A percentile compares a stretch with the other conserved stretches of the same genome.
Evolutionary conservation across 1,140 invertebrate genomes (phyloP).

Genomic region (Brachystomella parvula): DNA sequence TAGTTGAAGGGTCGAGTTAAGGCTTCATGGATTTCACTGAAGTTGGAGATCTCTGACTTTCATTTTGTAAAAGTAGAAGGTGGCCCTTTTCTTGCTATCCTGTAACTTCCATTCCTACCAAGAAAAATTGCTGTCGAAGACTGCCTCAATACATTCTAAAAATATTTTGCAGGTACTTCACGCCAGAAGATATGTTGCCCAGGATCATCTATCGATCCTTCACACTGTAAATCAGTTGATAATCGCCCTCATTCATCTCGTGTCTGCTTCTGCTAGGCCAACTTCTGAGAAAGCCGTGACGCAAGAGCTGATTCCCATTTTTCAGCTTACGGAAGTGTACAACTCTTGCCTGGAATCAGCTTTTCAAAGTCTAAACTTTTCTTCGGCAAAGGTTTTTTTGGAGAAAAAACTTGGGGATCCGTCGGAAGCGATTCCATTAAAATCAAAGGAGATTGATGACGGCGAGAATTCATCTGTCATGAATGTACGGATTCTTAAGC

Average conservation of each 20-base stretch:
- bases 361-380: not conserved
- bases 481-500: conserved; percentile 26
- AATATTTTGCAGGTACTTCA: conserved; percentile 27
- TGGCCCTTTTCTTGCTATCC: no score
- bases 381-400: not conserved
- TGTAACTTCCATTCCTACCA: no score
- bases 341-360: conserved; percentile 27
- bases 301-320: conserved; percentile 11
- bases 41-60: no score
- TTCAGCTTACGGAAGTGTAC: conserved; percentile 32
- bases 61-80: no score
- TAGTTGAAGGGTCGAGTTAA: no score
- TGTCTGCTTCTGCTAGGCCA: conserved; percentile 11
- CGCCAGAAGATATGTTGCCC: conserved; percentile 29
- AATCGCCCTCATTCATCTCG: conserved; percentile 1
- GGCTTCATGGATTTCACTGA: no score
- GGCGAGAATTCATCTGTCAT: not conserved
- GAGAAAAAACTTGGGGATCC: not conserved
- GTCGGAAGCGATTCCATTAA: not conserved
- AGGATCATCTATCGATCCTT: conserved; percentile 30
- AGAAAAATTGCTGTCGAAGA: no score
- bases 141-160: no score
- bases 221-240: conserved; percentile 22
- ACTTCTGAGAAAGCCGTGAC: not conserved
- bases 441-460: no score